phyloP scores from a whole-genome alignment of 1,140 invertebrate species.

The Mycetomoellerius zeteki region DNA sequence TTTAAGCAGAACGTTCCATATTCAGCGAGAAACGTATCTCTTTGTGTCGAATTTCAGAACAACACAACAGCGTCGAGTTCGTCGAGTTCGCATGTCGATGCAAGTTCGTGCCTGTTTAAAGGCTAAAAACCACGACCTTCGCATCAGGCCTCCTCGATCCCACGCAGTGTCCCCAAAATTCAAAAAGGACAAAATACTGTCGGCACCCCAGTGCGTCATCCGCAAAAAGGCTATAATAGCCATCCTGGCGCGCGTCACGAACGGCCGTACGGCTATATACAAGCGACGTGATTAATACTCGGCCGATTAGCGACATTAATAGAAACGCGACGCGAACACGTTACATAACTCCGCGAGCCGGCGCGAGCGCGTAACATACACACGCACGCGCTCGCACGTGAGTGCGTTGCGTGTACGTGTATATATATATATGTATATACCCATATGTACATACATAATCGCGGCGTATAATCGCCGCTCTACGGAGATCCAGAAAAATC shows the following conservation, averaged over 20 bases:
- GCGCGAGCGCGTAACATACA: neutral
- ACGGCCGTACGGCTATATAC: neutral
- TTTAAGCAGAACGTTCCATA: neutral
- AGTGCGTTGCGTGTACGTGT: too few relatives aligned
- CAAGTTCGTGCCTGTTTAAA: conserved; percentile 2
- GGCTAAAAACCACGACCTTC: neutral
- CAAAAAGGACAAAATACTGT: neutral
- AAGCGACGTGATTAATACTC: conserved; percentile 40
- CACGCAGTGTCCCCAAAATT: neutral
- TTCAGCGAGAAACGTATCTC: neutral
- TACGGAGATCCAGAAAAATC: conserved; percentile 47
- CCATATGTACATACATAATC: neutral
- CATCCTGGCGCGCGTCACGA: neutral
- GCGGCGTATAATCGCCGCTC: conserved; percentile 12
- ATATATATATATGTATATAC: neutral
- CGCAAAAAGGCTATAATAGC: neutral
- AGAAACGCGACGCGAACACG: conserved; percentile 39
- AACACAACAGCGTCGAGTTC: neutral
- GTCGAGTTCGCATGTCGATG: conserved; percentile 4
- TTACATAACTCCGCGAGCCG: conserved; percentile 35
- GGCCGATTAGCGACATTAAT: conserved; percentile 47
- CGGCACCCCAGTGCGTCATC: too few relatives aligned
- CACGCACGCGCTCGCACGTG: too few relatives aligned
- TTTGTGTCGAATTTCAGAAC: neutral
- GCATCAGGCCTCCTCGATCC: neutral